Percentiles rank a stretch among this genome's conserved stretches.
phyloP scores from a whole-genome alignment of 2,113 vertebrate genomes.

The Chunga burmeisteri region DNA sequence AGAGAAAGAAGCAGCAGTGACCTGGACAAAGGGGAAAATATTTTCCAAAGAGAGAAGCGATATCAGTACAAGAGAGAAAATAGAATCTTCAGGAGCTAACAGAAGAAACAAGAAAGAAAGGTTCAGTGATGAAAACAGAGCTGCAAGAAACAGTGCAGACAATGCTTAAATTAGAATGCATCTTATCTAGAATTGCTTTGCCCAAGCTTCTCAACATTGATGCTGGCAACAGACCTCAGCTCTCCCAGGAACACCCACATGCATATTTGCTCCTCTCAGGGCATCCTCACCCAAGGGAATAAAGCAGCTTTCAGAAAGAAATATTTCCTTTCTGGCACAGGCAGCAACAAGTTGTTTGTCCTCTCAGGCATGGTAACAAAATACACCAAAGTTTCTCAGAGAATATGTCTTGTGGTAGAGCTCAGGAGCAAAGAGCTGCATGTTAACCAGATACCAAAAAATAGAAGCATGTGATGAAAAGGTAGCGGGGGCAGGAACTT shows the following conservation, averaged over 20 bases:
- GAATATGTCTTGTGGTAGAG: not conserved
- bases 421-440: not conserved
- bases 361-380: not conserved
- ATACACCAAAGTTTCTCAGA: not conserved
- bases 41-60: not conserved
- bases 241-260: not conserved
- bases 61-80: not conserved
- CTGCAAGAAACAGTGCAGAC: not conserved
- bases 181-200: not conserved
- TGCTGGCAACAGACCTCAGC: not conserved
- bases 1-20: not conserved
- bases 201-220: not conserved
- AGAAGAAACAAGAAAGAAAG: not conserved
- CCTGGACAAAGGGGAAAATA: not conserved
- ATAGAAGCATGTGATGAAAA: not conserved
- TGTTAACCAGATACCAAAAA: not conserved
- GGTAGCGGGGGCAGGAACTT: not conserved
- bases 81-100: not conserved
- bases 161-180: not conserved
- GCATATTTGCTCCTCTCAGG: not conserved
- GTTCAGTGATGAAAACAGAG: not conserved
- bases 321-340: not conserved
- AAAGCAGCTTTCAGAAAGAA: not conserved
- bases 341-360: not conserved
- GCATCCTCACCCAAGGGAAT: not conserved